Conservation (phyloP, 2,797 vertebrate species). For the Epinephelus coioides region DNA sequence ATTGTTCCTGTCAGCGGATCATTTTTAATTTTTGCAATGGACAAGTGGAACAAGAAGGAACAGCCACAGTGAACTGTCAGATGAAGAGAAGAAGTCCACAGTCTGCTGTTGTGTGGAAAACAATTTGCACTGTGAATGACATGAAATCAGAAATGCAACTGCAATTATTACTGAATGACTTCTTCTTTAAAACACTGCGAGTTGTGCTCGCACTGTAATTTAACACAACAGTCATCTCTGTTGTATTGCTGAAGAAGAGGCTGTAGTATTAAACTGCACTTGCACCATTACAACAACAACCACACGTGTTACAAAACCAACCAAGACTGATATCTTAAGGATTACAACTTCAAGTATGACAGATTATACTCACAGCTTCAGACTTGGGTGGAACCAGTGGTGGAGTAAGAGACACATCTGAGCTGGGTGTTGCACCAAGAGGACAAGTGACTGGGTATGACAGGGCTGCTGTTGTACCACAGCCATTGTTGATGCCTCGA, state of each 20-base stretch:
- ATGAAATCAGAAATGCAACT: not conserved
- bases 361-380: slow-evolving; percentile 94
- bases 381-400: slow-evolving; percentile 99
- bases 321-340: not conserved
- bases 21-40: not conserved
- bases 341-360: not conserved
- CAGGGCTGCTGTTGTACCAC: slow-evolving; percentile 79
- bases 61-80: not conserved
- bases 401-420: slow-evolving; percentile 92
- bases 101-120: slow-evolving; percentile 5
- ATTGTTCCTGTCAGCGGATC: not conserved
- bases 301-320: slow-evolving; percentile 3
- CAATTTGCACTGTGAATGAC: not conserved
- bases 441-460: slow-evolving; percentile 84
- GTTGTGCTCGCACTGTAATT: not conserved
- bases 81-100: not conserved
- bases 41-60: not conserved
- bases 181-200: not conserved
- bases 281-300: slow-evolving; percentile 4
- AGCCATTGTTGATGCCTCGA: slow-evolving; percentile 82
- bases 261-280: not conserved
- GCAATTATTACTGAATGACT: not conserved
- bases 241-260: slow-evolving; percentile 4
- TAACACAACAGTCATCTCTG: not conserved
- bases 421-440: slow-evolving; percentile 81